Evolutionary conservation across 2,797 vertebrate species (phyloP).

Genomic region (Anguilla megastoma): DNA sequence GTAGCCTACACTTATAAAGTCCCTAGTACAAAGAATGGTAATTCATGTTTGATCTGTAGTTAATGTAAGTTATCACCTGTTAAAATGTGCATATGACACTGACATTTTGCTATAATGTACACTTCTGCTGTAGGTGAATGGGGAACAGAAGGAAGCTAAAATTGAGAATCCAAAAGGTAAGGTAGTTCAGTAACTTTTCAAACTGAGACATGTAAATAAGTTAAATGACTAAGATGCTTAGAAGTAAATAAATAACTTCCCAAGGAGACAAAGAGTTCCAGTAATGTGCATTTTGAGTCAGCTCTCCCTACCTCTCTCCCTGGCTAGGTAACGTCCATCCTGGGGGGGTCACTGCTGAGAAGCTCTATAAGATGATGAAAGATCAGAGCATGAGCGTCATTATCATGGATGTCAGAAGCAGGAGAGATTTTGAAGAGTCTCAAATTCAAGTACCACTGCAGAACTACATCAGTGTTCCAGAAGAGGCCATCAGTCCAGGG

Average conservation of each 20-base stretch:
- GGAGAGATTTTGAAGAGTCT: slow-evolving; percentile 86
- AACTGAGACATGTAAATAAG: not conserved
- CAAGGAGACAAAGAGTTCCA: not conserved
- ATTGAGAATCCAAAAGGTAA: slow-evolving; percentile 77
- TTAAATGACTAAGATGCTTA: not conserved
- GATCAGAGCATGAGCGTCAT: slow-evolving; percentile 81
- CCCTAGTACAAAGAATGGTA: not conserved
- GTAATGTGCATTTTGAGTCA: not conserved
- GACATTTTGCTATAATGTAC: not conserved
- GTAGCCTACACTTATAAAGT: not conserved
- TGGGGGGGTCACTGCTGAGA: slow-evolving; percentile 85
- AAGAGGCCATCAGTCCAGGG: slow-evolving; percentile 91
- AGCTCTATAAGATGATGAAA: slow-evolving; percentile 87
- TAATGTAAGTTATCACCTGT: not conserved
- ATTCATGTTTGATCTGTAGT: not conserved
- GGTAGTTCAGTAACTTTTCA: slow-evolving; percentile 28
- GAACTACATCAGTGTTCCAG: slow-evolving; percentile 83
- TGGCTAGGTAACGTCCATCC: slow-evolving; percentile 49
- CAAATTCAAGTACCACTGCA: slow-evolving; percentile 78
- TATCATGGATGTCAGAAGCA: slow-evolving; percentile 89
- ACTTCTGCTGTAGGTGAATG: slow-evolving; percentile 74
- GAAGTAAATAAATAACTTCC: not conserved
- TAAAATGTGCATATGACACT: not conserved
- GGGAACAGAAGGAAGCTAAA: slow-evolving; percentile 75
- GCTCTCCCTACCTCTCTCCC: not conserved